Conservation (phyloP, 64 coral and sea anemone species). For the Orbicella faveolata region DNA sequence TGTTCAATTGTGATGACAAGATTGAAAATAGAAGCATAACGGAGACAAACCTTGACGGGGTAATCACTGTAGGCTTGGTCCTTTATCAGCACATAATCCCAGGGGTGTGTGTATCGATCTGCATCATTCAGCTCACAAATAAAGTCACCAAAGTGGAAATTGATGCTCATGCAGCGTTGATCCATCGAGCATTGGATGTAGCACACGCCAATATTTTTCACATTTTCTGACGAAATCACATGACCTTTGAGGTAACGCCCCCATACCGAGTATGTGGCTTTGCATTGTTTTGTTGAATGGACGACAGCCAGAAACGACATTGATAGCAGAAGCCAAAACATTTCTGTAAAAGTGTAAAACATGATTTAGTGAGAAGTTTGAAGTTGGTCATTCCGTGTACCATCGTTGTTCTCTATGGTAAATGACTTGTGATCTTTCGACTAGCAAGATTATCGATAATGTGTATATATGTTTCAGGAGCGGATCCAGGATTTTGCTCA, state of each 20-base stretch:
- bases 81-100: neutral
- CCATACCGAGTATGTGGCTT: neutral
- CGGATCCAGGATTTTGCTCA: no score
- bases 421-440: no score
- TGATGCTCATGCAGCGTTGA: neutral
- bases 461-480: no score
- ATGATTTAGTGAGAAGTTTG: no score
- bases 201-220: neutral
- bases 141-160: neutral
- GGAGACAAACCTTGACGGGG: neutral
- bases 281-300: neutral
- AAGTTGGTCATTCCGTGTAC: no score
- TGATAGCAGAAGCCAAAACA: no score
- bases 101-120: neutral
- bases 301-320: neutral
- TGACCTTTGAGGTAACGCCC: conserved; percentile 6
- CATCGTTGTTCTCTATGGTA: no score
- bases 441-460: no score
- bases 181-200: neutral
- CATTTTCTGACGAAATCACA: neutral
- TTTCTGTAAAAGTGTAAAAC: no score
- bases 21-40: no score
- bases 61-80: neutral
- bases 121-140: conserved; percentile 14
- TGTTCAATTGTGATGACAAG: no score